Evolutionary conservation across 1,140 invertebrate species (phyloP).

Genomic region (Grapholita molesta): DNA sequence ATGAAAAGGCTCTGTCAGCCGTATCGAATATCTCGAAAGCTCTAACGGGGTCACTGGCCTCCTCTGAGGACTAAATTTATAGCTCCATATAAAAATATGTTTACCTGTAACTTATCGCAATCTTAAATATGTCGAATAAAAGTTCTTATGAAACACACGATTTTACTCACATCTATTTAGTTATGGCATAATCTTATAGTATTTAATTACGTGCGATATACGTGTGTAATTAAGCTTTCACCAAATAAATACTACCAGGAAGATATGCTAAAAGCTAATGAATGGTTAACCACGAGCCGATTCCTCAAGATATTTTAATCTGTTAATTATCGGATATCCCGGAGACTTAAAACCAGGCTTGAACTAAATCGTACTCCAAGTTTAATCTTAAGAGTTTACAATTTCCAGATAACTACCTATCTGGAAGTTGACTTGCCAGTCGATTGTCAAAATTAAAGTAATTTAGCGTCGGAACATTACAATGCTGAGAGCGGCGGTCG

Average conservation of each 20-base stretch:
- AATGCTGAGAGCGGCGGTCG: conserved; percentile 2
- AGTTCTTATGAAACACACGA: too few species aligned
- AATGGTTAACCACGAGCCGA: too few species aligned
- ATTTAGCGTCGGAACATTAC: conserved; percentile 13
- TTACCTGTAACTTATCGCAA: neutral
- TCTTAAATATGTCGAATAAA: neutral
- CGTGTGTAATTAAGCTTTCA: too few species aligned
- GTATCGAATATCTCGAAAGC: conserved; percentile 3
- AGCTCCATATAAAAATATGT: neutral
- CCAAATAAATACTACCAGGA: too few species aligned
- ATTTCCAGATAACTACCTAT: neutral
- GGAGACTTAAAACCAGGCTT: neutral
- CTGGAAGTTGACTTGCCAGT: neutral
- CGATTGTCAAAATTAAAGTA: conserved; percentile 11
- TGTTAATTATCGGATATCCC: too few species aligned
- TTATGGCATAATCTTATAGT: too few species aligned
- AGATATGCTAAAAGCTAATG: too few species aligned
- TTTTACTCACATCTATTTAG: too few species aligned
- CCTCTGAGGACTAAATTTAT: neutral
- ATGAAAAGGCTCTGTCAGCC: neutral
- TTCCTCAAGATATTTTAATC: too few species aligned
- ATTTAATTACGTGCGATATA: too few species aligned
- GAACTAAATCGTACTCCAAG: neutral
- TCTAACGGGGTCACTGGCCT: conserved; percentile 1
- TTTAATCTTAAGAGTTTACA: too few species aligned